phyloP scores from a whole-genome alignment of 1,140 invertebrate genomes.

The Neodiprion lecontei region DNA sequence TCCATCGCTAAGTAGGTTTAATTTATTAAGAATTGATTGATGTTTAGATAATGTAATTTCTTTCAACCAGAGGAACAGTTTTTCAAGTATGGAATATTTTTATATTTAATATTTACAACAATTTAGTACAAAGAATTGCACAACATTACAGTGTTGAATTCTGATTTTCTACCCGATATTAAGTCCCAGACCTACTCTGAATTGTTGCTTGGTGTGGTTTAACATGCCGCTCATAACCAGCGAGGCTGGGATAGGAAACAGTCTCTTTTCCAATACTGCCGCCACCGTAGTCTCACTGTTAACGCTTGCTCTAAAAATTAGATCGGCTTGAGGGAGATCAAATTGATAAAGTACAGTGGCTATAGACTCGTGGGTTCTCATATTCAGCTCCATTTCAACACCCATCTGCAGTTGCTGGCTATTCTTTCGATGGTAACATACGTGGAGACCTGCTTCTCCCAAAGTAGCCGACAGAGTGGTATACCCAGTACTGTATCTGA shows the following conservation, averaged over 20 bases:
- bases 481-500: constrained; percentile 70
- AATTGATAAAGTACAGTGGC: constrained; percentile 77
- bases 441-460: constrained; percentile 68
- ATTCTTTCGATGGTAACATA: constrained; percentile 76
- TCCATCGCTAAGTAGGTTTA: no score
- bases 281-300: constrained; percentile 78
- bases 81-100: constrained; percentile 17
- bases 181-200: constrained; percentile 68
- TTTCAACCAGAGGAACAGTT: background rate
- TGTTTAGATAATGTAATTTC: no score
- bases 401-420: constrained; percentile 73
- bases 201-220: constrained; percentile 72
- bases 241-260: constrained; percentile 74
- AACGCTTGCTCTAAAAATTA: constrained; percentile 72
- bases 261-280: constrained; percentile 76
- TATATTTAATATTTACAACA: constrained; percentile 20
- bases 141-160: constrained; percentile 9
- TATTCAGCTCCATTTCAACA: constrained; percentile 67
- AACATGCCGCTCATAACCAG: constrained; percentile 74
- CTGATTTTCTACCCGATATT: constrained; percentile 60
- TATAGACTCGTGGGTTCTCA: constrained; percentile 70
- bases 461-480: constrained; percentile 75
- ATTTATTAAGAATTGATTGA: no score
- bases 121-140: constrained; percentile 15
- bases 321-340: constrained; percentile 76